Evolutionary conservation across 2,113 vertebrate species (phyloP).

Genomic region (Takifugu bimaculatus): DNA sequence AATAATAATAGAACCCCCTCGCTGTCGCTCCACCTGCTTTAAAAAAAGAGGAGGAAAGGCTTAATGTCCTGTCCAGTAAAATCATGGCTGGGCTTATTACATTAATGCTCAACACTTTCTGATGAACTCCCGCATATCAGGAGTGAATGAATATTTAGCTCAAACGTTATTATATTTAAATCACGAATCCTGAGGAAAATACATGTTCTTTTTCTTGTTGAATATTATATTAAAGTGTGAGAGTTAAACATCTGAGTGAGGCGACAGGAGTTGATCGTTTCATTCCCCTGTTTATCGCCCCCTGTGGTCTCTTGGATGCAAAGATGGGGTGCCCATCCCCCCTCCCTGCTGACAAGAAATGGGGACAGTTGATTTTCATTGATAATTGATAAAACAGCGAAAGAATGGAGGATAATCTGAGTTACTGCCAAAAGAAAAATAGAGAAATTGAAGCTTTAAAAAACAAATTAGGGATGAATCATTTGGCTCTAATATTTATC

Average conservation of each 20-base stretch:
- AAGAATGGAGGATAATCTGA: background rate
- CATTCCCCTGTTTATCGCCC: constrained; percentile 10
- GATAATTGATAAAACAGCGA: constrained; percentile 28
- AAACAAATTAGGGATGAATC: background rate
- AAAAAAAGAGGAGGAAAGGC: constrained; percentile 18
- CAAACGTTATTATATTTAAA: constrained; percentile 51
- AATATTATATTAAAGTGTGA: too few species aligned
- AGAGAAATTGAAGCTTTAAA: background rate
- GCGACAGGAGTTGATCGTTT: constrained; percentile 14
- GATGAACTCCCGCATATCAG: constrained; percentile 38
- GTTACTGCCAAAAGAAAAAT: background rate
- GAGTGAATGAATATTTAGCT: constrained; percentile 49
- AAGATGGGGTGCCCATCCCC: constrained; percentile 1
- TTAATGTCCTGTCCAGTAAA: constrained; percentile 52
- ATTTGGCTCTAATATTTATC: too few species aligned
- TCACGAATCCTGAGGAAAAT: constrained; percentile 33
- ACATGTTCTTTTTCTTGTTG: constrained; percentile 5
- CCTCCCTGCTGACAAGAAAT: background rate
- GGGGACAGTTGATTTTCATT: background rate
- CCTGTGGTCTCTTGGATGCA: constrained; percentile 18
- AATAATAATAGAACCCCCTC: constrained; percentile 51
- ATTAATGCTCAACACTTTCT: constrained; percentile 59
- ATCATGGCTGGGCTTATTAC: constrained; percentile 52
- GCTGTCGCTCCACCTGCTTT: constrained; percentile 16
- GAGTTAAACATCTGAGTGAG: constrained; percentile 12